Evolutionary conservation across 2,797 vertebrate genomes (phyloP).

Genomic region (Silurus aristotelis): DNA sequence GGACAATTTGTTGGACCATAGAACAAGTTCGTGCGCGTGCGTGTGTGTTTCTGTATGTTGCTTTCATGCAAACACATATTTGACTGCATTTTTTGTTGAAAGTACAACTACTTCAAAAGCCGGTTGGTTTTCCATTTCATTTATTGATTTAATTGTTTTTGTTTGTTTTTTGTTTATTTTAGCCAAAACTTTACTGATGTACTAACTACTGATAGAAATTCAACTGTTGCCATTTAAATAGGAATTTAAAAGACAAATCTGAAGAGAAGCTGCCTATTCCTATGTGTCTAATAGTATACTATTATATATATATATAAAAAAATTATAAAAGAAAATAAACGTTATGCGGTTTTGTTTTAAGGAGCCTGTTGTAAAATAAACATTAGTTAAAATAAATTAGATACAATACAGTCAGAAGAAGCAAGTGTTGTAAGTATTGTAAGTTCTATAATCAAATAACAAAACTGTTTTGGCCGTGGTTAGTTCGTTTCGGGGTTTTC

Average conservation of each 20-base stretch:
- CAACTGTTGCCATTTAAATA: not conserved
- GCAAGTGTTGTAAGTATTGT: not conserved
- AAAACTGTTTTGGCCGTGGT: not conserved
- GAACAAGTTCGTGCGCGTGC: slow-evolving; percentile 13
- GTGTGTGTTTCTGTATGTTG: slow-evolving; percentile 23
- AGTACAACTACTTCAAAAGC: not conserved
- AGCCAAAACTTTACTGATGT: not conserved
- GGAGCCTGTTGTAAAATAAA: not conserved
- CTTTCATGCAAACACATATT: slow-evolving; percentile 44
- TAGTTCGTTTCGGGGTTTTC: too few species aligned
- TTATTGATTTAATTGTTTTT: not conserved
- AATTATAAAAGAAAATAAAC: not conserved
- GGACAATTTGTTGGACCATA: slow-evolving; percentile 41
- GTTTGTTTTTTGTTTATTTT: not conserved
- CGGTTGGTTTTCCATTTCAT: not conserved
- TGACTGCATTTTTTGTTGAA: not conserved
- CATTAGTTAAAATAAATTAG: not conserved
- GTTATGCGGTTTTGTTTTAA: not conserved
- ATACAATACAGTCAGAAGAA: not conserved
- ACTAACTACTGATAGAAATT: too few species aligned
- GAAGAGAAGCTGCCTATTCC: not conserved
- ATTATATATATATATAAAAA: not conserved
- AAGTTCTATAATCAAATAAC: not conserved
- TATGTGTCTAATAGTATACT: too few species aligned
- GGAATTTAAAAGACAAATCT: not conserved